Base-by-base conservation (phyloP, 2,888 invertebrate genomes). In the Ophraella communa region DNA sequence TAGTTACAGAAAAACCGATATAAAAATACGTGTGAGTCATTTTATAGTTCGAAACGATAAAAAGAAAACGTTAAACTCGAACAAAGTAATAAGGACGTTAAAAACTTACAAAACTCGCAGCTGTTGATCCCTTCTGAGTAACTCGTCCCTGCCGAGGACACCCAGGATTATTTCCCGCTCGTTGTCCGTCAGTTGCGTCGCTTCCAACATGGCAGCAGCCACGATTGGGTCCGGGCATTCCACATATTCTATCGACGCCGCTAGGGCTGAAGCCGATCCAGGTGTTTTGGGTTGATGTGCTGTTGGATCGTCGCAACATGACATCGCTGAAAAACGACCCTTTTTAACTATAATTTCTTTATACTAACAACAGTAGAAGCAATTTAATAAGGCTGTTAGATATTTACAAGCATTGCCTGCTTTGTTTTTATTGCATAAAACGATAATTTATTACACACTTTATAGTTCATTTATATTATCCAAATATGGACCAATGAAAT, bases 131-230 rank as follows among this genome's bases (percentile, higher is more conserved):
- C 84, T 82, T 11, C 85, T 80, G 44, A 86, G 78, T 62, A 81
- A 82, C 73, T 86, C 86, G 72, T 86, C 86, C 51, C 86, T 81
- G 68, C 84, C 83, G 55, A 86, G 77, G 45, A 86, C 86, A 65
- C 82, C 84, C 65, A 86, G 81, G 73, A 86, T 86, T 76, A 84
- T 84, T 76, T 84, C 83, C 47, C 85, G 80, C 70, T 86, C 86
- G 57, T 74, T 74, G 65, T 79, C 78, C 8, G 81, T 76, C 33
- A 82, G 72, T 55, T 73, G 73, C 20, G 76, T 69, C n/a, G 81
- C 81, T 71, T 81, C 82, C 65, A 74, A 73, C 53, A 77, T 78
- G 58, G 80, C 82, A 53, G 80, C 80, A 30, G 77, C 78, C 70
- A 81, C 74, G 23, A 82, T 70, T 24, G 51, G 51, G 44, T 79